These are phyloP conservation scores for Agrotis segetum DNA, from an alignment of 2,888 invertebrate genomes.

Conservation along the genomic window DNA sequence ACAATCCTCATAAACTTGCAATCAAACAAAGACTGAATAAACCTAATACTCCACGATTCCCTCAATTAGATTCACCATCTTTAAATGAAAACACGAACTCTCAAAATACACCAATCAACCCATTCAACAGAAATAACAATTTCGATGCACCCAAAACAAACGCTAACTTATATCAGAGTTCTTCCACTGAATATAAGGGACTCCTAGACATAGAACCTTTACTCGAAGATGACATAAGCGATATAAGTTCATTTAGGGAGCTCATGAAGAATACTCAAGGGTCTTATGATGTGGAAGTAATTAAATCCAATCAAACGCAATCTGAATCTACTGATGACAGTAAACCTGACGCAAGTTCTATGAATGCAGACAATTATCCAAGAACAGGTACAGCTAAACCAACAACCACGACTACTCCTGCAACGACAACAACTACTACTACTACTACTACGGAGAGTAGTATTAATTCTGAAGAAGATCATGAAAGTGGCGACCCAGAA, in stretches of 20 bases:
- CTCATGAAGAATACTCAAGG: conserved; percentile 86
- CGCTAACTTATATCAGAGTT: conserved; percentile 72
- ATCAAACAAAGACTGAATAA: conserved; percentile 84
- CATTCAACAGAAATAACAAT: conserved; percentile 69
- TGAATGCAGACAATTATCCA: conserved; percentile 82
- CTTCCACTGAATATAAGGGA: conserved; percentile 88
- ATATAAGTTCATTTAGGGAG: conserved; percentile 86
- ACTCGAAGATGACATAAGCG: conserved; percentile 91
- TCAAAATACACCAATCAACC: conserved; percentile 68
- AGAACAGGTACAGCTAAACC: conserved; percentile 70
- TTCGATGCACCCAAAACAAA: conserved; percentile 72
- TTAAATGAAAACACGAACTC: conserved; percentile 69
- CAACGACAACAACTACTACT: conserved; percentile 56
- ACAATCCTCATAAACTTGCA: conserved; percentile 84
- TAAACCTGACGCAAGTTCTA: conserved; percentile 85
- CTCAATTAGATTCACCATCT: conserved; percentile 74
- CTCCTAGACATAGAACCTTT: conserved; percentile 90
- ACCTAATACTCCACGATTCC: conserved; percentile 77
- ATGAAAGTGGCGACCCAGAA: conserved; percentile 75
- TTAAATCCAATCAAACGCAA: conserved; percentile 83
- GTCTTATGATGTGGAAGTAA: conserved; percentile 90
- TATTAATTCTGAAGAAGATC: conserved; percentile 67
- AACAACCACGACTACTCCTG: conserved; percentile 64
- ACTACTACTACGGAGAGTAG: conserved; percentile 61
- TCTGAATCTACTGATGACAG: conserved; percentile 78